phyloP scores from a whole-genome alignment of 1,140 invertebrate species.

The Saccostrea cuccullata region DNA sequence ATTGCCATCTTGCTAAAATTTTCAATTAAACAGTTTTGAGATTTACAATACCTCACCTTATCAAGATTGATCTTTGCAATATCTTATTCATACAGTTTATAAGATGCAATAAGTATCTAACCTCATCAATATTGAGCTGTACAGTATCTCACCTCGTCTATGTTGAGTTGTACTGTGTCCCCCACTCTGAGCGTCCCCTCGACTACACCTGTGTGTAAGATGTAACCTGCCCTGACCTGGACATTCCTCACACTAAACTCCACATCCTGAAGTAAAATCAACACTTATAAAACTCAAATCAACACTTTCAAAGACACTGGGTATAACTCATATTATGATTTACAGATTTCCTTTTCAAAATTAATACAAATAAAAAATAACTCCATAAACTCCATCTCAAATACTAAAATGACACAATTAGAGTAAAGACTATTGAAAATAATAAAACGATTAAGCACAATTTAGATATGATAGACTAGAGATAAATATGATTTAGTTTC shows the following conservation, averaged over 20 bases:
- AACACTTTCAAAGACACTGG: too few species aligned
- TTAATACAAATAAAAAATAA: too few species aligned
- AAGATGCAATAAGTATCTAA: background rate
- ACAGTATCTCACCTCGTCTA: constrained; percentile 85
- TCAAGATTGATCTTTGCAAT: background rate
- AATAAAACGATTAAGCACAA: too few species aligned
- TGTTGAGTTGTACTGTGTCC: constrained; percentile 89
- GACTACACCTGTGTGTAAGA: constrained; percentile 88
- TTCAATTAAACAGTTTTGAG: constrained; percentile 89
- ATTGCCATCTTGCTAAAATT: too few species aligned
- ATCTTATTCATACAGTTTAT: background rate
- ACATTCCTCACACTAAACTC: constrained; percentile 97
- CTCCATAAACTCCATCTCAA: too few species aligned
- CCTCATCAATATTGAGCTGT: background rate
- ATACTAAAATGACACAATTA: too few species aligned
- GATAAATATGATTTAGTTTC: too few species aligned
- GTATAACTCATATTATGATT: too few species aligned
- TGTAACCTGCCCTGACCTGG: constrained; percentile 96
- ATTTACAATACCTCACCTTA: constrained; percentile 86
- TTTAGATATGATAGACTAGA: too few species aligned
- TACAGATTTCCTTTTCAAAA: too few species aligned
- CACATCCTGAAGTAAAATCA: constrained; percentile 82
- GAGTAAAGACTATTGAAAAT: too few species aligned
- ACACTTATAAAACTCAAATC: background rate
- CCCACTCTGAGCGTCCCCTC: constrained; percentile 90